Evolutionary conservation across 2,888 invertebrate genomes (phyloP), one percentile per base, ranked within the genome.

Genomic region (Ochropleura leucogaster): DNA sequence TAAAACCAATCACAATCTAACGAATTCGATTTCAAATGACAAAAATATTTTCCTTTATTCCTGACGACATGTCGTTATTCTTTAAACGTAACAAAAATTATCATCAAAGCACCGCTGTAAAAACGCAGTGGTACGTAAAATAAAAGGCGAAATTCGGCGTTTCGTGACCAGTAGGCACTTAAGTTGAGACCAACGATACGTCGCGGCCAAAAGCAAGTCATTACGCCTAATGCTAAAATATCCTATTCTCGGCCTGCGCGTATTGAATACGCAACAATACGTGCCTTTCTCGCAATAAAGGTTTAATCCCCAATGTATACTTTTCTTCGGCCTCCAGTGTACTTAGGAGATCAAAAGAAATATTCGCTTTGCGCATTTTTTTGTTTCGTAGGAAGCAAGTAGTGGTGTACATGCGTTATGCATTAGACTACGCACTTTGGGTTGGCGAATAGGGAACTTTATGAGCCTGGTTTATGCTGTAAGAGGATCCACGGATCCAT

Each of bases 321-420:
- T 80, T 85, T 87, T 70, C 57, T 68, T 81, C 59, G 83, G 85
- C 83, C 88, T 80, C 82, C 60, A 79, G 85, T 85, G 88, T 89
- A 89, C 87, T 86, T 88, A 83, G 78, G 82, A 87, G 84, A 87
- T 89, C 89, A 90, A 89, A 88, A 83, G 84, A 83, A 85, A 84
- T 82, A 82, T 87, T 83, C 74, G 74, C 62, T 66, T 68, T 84
- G 74, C 77, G 40, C 55, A 63, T 51, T 84, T 75, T 85, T 81
- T 83, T 81, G 74, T 85, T 77, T 80, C 68, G 64, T 70, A n/a
- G 47, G 47, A 66, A 74, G 47, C 63, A 63, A 73, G 60, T 67
- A 60, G 66, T 68, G 20, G 57, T 64, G 72, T 73, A 83, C 80
- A 86, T 77, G 85, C 68, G 74, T 85, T 74, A 80, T 80, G 82